These are phyloP conservation scores for Sicus ferrugineus DNA, from an alignment of 2,888 invertebrate species.

Conservation along the genomic window DNA sequence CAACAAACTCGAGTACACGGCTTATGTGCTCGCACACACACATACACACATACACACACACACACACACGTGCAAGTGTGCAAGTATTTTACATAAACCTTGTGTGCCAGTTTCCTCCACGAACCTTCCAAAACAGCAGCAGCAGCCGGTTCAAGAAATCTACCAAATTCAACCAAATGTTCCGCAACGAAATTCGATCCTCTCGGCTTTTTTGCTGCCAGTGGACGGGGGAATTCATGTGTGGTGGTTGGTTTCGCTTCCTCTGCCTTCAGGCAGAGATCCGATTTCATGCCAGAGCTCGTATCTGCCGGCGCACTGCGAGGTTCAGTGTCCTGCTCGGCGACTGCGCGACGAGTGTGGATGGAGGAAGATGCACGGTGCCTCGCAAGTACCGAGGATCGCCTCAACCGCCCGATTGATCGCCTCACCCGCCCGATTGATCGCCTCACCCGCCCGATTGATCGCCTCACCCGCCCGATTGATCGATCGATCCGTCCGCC, in stretches of 20 bases:
- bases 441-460: too few relatives aligned
- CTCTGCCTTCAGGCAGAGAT: constrained; percentile 26
- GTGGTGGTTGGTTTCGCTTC: constrained; percentile 10
- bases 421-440: too few relatives aligned
- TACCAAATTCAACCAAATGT: constrained; percentile 8
- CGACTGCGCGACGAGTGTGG: background rate
- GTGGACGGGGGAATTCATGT: background rate
- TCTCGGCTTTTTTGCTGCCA: background rate
- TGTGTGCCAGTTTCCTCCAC: too few relatives aligned
- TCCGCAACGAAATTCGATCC: constrained; percentile 14
- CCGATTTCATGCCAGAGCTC: constrained; percentile 38
- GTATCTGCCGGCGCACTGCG: background rate
- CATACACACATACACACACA: background rate
- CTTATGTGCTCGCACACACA: constrained; percentile 1
- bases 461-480: too few relatives aligned
- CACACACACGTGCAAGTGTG: too few relatives aligned
- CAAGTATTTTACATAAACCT: constrained; percentile 9
- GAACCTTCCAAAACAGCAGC: too few relatives aligned
- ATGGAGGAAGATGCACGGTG: background rate
- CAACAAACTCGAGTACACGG: too few relatives aligned
- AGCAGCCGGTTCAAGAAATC: background rate
- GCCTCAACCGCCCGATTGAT: too few relatives aligned
- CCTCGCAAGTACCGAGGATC: background rate
- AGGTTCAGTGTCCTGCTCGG: constrained; percentile 23
- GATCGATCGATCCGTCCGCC: too few relatives aligned